A percentile compares a stretch with the other conserved stretches of the same genome.
These are phyloP conservation scores for Manis pentadactyla DNA, from an alignment of 2,797 vertebrate genomes.

Conservation along the genomic window DNA sequence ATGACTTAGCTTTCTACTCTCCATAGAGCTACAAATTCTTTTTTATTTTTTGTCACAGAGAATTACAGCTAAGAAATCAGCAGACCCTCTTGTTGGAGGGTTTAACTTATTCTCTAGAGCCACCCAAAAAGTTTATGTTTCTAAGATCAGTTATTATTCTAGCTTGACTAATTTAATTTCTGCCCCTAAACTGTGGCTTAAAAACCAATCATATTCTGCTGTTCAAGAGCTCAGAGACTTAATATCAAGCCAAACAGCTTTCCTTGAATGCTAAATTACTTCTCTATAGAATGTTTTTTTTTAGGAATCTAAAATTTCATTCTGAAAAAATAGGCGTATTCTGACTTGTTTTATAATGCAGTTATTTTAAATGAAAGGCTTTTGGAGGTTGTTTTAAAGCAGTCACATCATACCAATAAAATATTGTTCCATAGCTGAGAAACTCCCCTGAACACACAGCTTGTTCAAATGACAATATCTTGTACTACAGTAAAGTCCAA, in stretches of 20 bases:
- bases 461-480: constrained; percentile 4
- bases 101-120: constrained; percentile 1
- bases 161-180: constrained; percentile 41
- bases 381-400: background rate
- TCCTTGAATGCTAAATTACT: background rate
- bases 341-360: background rate
- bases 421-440: background rate
- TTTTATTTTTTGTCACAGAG: background rate
- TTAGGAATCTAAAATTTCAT: background rate
- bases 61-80: constrained; percentile 38
- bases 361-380: background rate
- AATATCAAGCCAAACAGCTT: background rate
- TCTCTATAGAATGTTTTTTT: constrained; percentile 22
- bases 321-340: background rate
- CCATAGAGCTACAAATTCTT: background rate
- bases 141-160: constrained; percentile 32
- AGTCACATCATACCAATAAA: background rate
- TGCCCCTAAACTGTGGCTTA: constrained; percentile 33
- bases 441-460: background rate
- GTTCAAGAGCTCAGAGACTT: background rate
- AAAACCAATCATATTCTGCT: background rate
- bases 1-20: background rate
- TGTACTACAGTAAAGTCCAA: background rate
- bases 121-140: background rate
- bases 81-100: background rate